phyloP scores from a whole-genome alignment of 2,888 invertebrate genomes.

The Netelia fuscicornis region DNA sequence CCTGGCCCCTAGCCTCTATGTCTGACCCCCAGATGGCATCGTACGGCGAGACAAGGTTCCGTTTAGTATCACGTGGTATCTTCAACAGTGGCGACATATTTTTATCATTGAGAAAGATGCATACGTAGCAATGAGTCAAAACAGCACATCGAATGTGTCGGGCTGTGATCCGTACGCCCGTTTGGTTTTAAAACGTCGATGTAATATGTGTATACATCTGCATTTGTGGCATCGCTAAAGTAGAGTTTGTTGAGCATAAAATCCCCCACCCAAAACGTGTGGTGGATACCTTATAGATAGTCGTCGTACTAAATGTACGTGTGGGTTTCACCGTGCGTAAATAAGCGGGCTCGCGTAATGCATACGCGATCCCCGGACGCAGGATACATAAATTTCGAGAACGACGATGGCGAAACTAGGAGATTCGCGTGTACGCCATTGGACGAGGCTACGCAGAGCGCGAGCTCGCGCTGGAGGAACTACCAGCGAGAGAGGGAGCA shows the following conservation, averaged over 20 bases:
- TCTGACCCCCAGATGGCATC: too few species aligned
- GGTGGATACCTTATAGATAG: slow-evolving; percentile 51
- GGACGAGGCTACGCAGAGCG: slow-evolving; percentile 45
- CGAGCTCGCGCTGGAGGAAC: slow-evolving; percentile 21
- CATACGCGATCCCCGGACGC: slow-evolving; percentile 68
- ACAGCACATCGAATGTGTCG: neutral
- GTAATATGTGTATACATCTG: neutral
- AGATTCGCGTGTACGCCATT: slow-evolving; percentile 74
- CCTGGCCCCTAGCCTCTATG: too few species aligned
- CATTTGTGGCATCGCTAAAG: slow-evolving; percentile 9
- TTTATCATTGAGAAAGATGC: too few species aligned
- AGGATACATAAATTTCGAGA: slow-evolving; percentile 79
- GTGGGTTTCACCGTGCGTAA: slow-evolving; percentile 73
- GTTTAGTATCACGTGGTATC: too few species aligned
- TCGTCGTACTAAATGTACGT: slow-evolving; percentile 56
- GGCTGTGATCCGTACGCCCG: neutral
- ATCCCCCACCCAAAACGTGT: slow-evolving; percentile 40
- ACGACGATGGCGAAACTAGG: slow-evolving; percentile 70
- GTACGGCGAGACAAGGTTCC: too few species aligned
- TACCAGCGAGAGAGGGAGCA: slow-evolving; percentile 29
- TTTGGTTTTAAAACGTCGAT: neutral
- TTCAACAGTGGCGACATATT: too few species aligned
- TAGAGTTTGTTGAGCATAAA: slow-evolving; percentile 57
- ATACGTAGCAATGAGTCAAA: too few species aligned
- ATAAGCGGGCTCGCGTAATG: slow-evolving; percentile 72